Evolutionary conservation across 2,797 vertebrate genomes (phyloP), one percentile per base, ranked within the genome.

Genomic region (Craterocephalus amniculus): DNA sequence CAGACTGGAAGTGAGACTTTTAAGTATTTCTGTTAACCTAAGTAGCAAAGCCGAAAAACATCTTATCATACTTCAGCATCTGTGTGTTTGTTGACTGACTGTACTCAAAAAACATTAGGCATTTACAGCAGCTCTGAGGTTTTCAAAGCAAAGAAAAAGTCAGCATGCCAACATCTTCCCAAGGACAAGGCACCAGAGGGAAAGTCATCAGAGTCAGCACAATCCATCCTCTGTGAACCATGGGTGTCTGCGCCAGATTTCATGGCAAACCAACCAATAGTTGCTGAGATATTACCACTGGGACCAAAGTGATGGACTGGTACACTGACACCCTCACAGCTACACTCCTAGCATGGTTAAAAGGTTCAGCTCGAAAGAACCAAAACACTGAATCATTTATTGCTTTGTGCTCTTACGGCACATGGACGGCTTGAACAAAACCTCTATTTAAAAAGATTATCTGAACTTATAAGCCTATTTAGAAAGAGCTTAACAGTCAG

Each of bases 101-200:
- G 16, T 14, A 59, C 11, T 45, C 36, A 70, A 68, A 27, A 2
- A 48, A n/a, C 38, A 49, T 14, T 26, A 26, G 12, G 49, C 18
- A 6, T 43, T 9, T 58, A 36, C 6, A 58, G 29, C 24, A 51
- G 31, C 29, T 43, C 18, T 45, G 4, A 65, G 54, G 32, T 58
- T 52, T 29, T 64, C 29, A 77, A 43, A 59, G 36, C 20, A 62
- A 29, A 65, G 73, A 43, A 43, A 73, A 58, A 2, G 1, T 66
- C 63, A 63, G 59, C 55, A 68, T 11, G 27, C n/a, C 31, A 65
- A 59, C 24, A 70, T 45, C 57, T 35, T 70, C 38, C 64, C 55
- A 73, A 58, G 51, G 52, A 79, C 60, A 62, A 58, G 59, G 22
- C 74, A 57, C 27, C 22, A 14, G 54, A 62, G 48, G 40, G 59